Evolutionary conservation across 2,888 invertebrate species (phyloP), one percentile per base, ranked within the genome.

Genomic region (Argyresthia goedartella): DNA sequence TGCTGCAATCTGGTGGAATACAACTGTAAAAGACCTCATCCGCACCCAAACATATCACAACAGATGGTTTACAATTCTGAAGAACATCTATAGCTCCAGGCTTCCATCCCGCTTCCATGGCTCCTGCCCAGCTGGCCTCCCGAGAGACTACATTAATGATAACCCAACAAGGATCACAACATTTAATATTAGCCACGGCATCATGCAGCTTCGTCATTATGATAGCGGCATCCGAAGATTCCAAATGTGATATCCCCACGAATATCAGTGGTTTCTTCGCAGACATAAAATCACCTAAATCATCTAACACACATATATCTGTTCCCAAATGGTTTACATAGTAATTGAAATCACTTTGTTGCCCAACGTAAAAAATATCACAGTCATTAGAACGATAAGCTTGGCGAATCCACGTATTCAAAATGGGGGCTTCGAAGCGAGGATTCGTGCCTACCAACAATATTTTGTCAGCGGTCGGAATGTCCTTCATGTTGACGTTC

Each of bases 361-460:
- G 93, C 11, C 99, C 99, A 61, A 99, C 89, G 1, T 93, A 85
- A 13, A 92, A 98, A 55, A 99, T 88, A 60, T 92, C 89, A 58
- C 94, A 89, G 71, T 99, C 98, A 68, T 96, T 97, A 66, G 93
- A 93, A 42, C 96, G 88, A 77, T 94, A 99, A 50, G 94, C 92
- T 79, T 98, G 98, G 51, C 99, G 91, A 58, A 99, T 91, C 70
- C 99, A 91, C 0, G 98, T 93, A 73, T 99, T 99, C 50, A 99
- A 87, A 50, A 99, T 86, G 0, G 99, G 98, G 10, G 99, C 99
- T 82, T 99, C 99, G 71, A 95, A 97, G 59, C 99, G 90, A 1
- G 99, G 97, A 87, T 99, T 99, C 1, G 98, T 98, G 48, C 99
- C 99, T 55, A 99, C 90, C 42, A 99, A 84, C 25, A 99, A 74